Conservation (phyloP, 2,113 vertebrate species). For the Psilopogon haemacephalus region DNA sequence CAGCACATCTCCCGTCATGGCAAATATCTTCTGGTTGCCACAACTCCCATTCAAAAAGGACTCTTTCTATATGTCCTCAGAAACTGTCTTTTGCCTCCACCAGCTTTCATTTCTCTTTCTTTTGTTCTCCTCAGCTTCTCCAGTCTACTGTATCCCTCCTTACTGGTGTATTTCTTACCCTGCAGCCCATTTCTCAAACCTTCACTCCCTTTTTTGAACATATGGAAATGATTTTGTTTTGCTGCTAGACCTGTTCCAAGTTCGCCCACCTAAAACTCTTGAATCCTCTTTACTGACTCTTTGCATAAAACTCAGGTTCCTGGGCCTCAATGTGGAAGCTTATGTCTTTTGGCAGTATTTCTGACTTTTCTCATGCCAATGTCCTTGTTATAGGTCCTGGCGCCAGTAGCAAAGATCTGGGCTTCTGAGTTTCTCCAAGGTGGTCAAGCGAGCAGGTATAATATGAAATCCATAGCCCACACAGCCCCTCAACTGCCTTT, state of each 20-base stretch:
- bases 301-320: neutral
- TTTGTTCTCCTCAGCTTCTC: neutral
- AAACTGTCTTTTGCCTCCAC: neutral
- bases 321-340: neutral
- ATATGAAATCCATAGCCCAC: neutral
- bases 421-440: neutral
- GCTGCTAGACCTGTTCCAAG: neutral
- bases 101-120: neutral
- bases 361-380: neutral
- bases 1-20: neutral
- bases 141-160: neutral
- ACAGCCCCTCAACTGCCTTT: neutral
- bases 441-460: neutral
- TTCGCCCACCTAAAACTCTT: neutral
- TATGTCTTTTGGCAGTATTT: neutral
- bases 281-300: neutral
- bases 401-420: neutral
- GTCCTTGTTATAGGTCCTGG: slow-evolving; percentile 1
- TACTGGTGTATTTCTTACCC: neutral
- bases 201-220: neutral
- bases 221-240: neutral
- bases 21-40: neutral
- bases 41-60: neutral
- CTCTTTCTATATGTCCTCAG: neutral
- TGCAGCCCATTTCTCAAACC: neutral